phyloP scores from a whole-genome alignment of 2,888 invertebrate species.

The Agrilus mali region DNA sequence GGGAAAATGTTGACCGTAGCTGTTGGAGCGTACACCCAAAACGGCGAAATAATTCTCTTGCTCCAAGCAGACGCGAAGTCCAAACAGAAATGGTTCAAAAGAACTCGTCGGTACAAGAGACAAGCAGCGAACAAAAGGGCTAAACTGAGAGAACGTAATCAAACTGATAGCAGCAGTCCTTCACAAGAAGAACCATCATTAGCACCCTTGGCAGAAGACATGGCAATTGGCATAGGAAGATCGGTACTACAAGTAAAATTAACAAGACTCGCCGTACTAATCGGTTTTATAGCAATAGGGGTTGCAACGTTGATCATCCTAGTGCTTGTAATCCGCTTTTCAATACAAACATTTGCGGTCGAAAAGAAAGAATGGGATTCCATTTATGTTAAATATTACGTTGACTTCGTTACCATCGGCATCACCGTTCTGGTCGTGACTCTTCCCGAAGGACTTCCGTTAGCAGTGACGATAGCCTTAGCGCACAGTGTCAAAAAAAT shows the following conservation, averaged over 20 bases:
- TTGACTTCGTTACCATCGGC: conserved; percentile 97
- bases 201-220: conserved; percentile 81
- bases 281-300: conserved; percentile 97
- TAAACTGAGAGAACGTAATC: too few species aligned
- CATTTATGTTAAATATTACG: conserved; percentile 80
- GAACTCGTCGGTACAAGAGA: conserved; percentile 23
- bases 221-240: conserved; percentile 38
- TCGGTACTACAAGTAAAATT: conserved; percentile 97
- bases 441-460: conserved; percentile 96
- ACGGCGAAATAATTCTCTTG: conserved; percentile 97
- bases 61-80: conserved; percentile 84
- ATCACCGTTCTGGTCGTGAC: conserved; percentile 99
- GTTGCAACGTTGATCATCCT: conserved; percentile 96
- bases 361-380: conserved; percentile 62
- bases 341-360: conserved; percentile 78
- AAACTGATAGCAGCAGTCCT: too few species aligned
- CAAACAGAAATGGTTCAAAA: conserved; percentile 19
- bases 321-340: conserved; percentile 91
- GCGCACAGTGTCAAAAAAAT: conserved; percentile 99
- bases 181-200: conserved; percentile 76
- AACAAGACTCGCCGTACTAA: conserved; percentile 97
- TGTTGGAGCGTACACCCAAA: conserved; percentile 96
- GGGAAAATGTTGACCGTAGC: conserved; percentile 98
- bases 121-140: too few species aligned
- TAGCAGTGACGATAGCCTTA: conserved; percentile 95